A percentile compares a stretch with the other conserved stretches of the same genome.
phyloP scores from a whole-genome alignment of 23 tunicate species.

The Ascidia mentula region DNA sequence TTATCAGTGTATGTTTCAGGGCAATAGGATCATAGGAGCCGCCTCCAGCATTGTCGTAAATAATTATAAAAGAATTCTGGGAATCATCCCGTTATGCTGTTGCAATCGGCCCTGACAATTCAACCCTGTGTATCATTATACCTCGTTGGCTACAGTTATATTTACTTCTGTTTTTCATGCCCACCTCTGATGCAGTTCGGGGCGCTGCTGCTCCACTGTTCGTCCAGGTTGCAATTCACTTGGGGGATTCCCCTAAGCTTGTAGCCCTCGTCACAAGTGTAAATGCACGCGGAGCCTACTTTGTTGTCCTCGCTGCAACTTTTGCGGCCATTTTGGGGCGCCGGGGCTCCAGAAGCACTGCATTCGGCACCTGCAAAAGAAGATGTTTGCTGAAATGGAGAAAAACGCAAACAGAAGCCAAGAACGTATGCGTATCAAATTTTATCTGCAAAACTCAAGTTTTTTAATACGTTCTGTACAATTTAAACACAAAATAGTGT shows the following conservation, averaged over 20 bases:
- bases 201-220: constrained; percentile 33
- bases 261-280: constrained; percentile 59
- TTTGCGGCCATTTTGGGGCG: constrained; percentile 45
- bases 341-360: constrained; percentile 11
- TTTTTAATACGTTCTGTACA: too few relatives aligned
- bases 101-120: too few relatives aligned
- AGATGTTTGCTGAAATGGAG: neutral
- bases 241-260: constrained; percentile 28
- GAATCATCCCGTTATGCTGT: too few relatives aligned
- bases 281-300: constrained; percentile 48
- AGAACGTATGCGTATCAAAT: too few relatives aligned
- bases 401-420: neutral
- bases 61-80: too few relatives aligned
- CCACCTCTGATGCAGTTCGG: constrained; percentile 44
- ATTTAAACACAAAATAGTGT: neutral
- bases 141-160: too few relatives aligned
- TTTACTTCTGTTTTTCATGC: too few relatives aligned
- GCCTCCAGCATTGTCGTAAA: too few relatives aligned
- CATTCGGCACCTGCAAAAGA: constrained; percentile 47
- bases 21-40: too few relatives aligned
- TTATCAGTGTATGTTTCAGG: too few relatives aligned
- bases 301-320: constrained; percentile 47
- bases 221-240: constrained; percentile 40
- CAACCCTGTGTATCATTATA: too few relatives aligned
- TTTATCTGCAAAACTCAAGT: too few relatives aligned